Evolutionary conservation across 2,797 vertebrate species (phyloP), one percentile per base, ranked within the genome.

Genomic region (Triplophysa yarkandensis): DNA sequence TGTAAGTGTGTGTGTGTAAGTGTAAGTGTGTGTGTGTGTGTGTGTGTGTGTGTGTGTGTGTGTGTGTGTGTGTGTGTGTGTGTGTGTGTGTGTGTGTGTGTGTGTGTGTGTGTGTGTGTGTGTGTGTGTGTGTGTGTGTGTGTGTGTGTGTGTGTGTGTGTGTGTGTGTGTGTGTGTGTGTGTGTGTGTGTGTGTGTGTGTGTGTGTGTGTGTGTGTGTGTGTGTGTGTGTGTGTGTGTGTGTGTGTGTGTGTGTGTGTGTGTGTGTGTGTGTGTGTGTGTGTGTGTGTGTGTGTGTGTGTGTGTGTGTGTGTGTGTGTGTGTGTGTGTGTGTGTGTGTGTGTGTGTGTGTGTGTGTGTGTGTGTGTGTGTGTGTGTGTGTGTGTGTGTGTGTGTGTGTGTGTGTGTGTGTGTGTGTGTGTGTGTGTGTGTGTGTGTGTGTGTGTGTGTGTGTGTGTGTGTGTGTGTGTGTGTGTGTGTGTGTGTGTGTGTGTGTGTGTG

Each of bases 31-130:
- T 83, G 81, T 23, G 34, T 75, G 73, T 64, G 78, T 85, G 81
- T 85, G 36, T 36, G 34, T 6, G 28, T 83, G 81, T 34, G 55
- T 28, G 4, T 11, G 81, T 83, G 81, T 23, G 34, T 75, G 73
- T 64, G 78, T 85, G 81, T 85, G 36, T 36, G 34, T 6, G 28
- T 83, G 81, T 34, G 55, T 28, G 4, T 11, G 81, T 83, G 81
- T 23, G 34, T 75, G 73, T 64, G 78, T 85, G 81, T 85, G 36
- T 36, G 34, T 6, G 28, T 83, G 81, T 34, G 55, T 28, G 4
- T 11, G 81, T 83, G 81, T 23, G 34, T 75, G 73, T 64, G 78
- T 85, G 81, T 85, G 36, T 36, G 34, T 6, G 28, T 83, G 81
- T 34, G 55, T 28, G 4, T 11, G 81, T 83, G 81, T 23, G 34